Evolutionary conservation across 1,140 invertebrate genomes (phyloP), one percentile per base, ranked within the genome.

Genomic region (Drosophila elegans): DNA sequence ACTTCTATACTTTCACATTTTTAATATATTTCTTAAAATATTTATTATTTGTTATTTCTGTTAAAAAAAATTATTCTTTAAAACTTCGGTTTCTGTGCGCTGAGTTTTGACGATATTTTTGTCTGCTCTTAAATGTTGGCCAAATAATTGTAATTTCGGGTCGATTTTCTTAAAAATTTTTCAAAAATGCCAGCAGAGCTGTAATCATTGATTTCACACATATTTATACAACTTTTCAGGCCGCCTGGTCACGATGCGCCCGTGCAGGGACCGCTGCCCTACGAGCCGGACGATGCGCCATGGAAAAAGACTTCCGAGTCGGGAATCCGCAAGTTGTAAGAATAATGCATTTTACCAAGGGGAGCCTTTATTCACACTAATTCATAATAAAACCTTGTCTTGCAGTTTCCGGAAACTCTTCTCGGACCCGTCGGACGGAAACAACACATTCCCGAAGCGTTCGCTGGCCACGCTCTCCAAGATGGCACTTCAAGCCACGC

Each of bases 241-340:
- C 91, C 91, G 51, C 90, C 91, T 46, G 91, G 85, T 53, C 96
- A 96, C 42, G 97, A 98, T 85, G 95, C 96, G 34, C 96, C 97
- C 25, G 98, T 99, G 2, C 97, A 99, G 93, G 98, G 98, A 12
- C 98, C 98, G 27, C 95, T 99, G 76, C 98, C 98, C 55, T 96
- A 95, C 63, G 98, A 99, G 93, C 98, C 98, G 12, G 97, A 98
- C 80, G 98, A 99, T 93, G 98, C 98, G 71, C 95, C 97, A 0
- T 98, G 96, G 96, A 97, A 97, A 92, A 95, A 95, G 83, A 94
- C 94, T 81, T 95, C 94, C 11, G 96, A 96, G 92, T 97, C 97
- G 63, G 97, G 97, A 36, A 98, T 98, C 83, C 94, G 97, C 80
- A 98, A 97, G 95, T 98, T 98, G 97, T 98, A 95, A 96, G 97